Evolutionary conservation across 2,113 vertebrate genomes (phyloP), one percentile per base, ranked within the genome.

Genomic region (Pungitius pungitius): DNA sequence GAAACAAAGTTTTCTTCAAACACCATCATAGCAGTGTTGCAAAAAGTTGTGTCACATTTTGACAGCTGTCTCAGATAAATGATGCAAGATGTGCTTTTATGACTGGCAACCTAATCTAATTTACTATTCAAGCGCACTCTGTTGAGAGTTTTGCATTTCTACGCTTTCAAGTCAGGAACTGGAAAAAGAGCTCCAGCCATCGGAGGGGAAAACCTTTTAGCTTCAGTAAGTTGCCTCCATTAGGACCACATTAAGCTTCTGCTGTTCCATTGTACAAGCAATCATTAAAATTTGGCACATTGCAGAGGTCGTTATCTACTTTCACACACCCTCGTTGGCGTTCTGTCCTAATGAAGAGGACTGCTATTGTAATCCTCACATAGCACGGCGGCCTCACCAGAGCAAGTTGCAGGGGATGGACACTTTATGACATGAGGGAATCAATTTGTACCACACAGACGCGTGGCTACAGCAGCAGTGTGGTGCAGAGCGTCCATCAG

Each of bases 231-330:
- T 20, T 47, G 24, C 39, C 30, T 55, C 52, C 57, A 68, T 60
- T 58, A 30, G 5, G 22, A 67, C 57, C 42, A 8, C 61, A 60
- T 73, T 79, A 76, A 69, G 62, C 75, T 60, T 18, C 47, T 69
- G 71, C 56, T 75, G 3, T 33, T 65, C 70, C 39, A 37, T 65
- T 69, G 69, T 62, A 42, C 54, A 18, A 43, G 60, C 45, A 61
- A 65, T 80, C 9, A 69, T 78, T 85, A 79, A 67, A 67, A 85
- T 74, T 17, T 69, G 58, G 61, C 61, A 27, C 49, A 82, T 87
- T 77, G 82, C 59, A 74, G 54, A 68, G 81, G 70, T 82, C 85
- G 80, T 91, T 88, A 89, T 80, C 81, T 68, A 62, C 47, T 7
- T 76, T 75, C 74, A 65, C 66, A 65, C 66, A 3, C 60, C 57